Percentiles rank a stretch among this genome's conserved stretches.
Evolutionary conservation across 1,140 invertebrate genomes (phyloP).

Genomic region (Heliothis subflexa): DNA sequence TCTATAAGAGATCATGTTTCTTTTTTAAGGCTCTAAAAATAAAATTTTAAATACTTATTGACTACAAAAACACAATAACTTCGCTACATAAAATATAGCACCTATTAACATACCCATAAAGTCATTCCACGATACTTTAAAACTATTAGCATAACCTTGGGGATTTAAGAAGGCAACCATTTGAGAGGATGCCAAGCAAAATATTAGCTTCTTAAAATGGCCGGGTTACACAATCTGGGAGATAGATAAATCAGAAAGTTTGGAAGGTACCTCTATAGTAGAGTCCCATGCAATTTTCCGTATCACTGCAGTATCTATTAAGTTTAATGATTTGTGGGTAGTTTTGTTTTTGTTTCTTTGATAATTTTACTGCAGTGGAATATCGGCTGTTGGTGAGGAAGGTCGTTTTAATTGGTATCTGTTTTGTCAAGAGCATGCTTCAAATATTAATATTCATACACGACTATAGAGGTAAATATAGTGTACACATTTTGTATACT

Average conservation of each 20-base stretch:
- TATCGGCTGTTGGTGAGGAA: too few species aligned
- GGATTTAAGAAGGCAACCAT: slow-evolving; percentile 47
- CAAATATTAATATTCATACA: too few species aligned
- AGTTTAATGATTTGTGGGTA: slow-evolving; percentile 14
- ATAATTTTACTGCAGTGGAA: not conserved
- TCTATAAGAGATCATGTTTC: too few species aligned
- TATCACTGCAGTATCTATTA: slow-evolving; percentile 18
- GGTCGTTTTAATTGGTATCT: too few species aligned
- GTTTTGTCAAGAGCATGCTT: too few species aligned
- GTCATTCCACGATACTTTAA: slow-evolving; percentile 26
- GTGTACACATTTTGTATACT: too few species aligned
- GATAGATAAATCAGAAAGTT: slow-evolving; percentile 27
- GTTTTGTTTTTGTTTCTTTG: not conserved
- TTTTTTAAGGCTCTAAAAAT: too few species aligned
- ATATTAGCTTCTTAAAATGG: slow-evolving; percentile 56
- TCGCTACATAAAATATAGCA: slow-evolving; percentile 11
- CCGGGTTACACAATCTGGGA: slow-evolving; percentile 27
- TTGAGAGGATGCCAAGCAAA: slow-evolving; percentile 69
- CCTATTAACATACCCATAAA: slow-evolving; percentile 37
- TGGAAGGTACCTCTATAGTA: not conserved
- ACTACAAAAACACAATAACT: not conserved
- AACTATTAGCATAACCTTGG: slow-evolving; percentile 57
- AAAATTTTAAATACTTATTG: not conserved
- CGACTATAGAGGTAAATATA: too few species aligned
- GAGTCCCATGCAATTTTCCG: slow-evolving; percentile 35